phyloP scores from a whole-genome alignment of 2,797 vertebrate genomes.

The Coregonus sp. region DNA sequence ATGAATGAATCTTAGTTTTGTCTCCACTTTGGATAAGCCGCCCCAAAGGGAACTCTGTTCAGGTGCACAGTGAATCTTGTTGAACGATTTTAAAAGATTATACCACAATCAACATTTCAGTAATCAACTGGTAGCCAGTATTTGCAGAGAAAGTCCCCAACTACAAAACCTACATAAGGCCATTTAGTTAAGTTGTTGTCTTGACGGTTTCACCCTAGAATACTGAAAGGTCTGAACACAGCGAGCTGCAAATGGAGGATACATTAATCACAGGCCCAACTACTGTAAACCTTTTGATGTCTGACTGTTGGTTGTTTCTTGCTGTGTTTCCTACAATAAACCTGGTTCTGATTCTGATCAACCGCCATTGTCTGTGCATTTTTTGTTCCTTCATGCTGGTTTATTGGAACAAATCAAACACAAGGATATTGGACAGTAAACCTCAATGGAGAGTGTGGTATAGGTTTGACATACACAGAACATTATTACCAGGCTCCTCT shows the following conservation, averaged over 20 bases:
- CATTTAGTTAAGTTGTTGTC: constrained; percentile 39
- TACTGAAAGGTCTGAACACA: constrained; percentile 55
- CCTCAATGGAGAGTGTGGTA: background rate
- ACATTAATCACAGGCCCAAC: constrained; percentile 41
- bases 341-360: background rate
- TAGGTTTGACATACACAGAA: background rate
- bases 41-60: background rate
- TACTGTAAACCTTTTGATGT: background rate
- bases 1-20: background rate
- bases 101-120: background rate
- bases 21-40: background rate
- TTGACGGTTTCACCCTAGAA: constrained; percentile 29
- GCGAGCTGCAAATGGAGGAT: constrained; percentile 65
- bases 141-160: background rate
- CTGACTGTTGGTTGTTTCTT: no score
- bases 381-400: background rate
- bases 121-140: background rate
- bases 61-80: background rate
- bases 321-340: no score
- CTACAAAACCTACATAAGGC: constrained; percentile 15
- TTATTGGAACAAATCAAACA: constrained; percentile 1
- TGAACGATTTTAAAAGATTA: background rate
- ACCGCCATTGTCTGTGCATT: background rate
- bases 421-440: background rate
- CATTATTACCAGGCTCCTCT: background rate